Base-by-base conservation (phyloP, 2,888 invertebrate species). In the Drosophila limbata region DNA sequence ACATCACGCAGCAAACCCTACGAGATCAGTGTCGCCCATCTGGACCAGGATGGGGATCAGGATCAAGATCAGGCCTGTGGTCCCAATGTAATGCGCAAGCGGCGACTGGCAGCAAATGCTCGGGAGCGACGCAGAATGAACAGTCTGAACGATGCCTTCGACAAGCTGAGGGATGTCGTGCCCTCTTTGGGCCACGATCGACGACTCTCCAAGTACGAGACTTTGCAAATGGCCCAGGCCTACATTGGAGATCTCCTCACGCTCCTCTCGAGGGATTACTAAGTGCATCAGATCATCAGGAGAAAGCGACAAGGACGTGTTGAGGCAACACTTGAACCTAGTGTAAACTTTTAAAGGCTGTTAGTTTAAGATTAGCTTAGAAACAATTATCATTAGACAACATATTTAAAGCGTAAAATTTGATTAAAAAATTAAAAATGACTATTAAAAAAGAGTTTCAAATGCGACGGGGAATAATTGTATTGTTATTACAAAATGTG, bases 191-290 rank as follows among this genome's bases (percentile, higher is more conserved):
- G 95, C 0, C 94, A 94, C 62, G 95, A 96, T 89, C 94, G 95
- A 79, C 95, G 95, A 84, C 93, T 96, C 31, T 96, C 96, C 77
- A 96, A 96, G 91, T 96, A 95, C 87, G 96, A 96, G 90, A 96
- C 96, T 0, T 92, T 96, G 48, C 96, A 96, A 93, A 96, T 96
- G 96, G 96, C 96, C 0, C 96, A 96, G 88, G 95, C 95, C 0
- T 96, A 96, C 87, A 96, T 96, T 70, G 93, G 94, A 0, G 95
- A 96, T 11, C 91, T 96, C 45, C 93, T 94, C 82, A 95, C 95
- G 79, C 92, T 96, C 31, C 93, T 95, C 44, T 93, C 84, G 6
- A 73, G 91, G 11, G 90, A 92, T 48, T 91, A 85, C 73, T 91
- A 62, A 25, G 56, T 68, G 6, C 1, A 10, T 1, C 37, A 1